Conservation (phyloP, 2,888 invertebrate genomes). For the Xanthorhoe spadicearia region DNA sequence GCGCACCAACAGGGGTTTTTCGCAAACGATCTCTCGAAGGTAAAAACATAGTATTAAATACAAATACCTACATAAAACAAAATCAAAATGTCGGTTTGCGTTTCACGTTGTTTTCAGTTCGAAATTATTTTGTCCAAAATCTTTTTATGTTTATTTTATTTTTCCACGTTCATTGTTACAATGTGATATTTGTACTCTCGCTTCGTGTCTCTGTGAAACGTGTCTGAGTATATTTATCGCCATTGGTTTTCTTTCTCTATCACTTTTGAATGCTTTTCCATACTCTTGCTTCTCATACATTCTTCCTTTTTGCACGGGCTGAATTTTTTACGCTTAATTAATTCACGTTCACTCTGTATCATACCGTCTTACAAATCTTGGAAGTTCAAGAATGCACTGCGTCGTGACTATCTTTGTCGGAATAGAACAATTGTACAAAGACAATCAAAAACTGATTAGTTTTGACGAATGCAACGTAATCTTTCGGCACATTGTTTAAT, state of each 20-base stretch:
- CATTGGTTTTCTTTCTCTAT: slow-evolving; percentile 71
- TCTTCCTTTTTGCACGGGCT: slow-evolving; percentile 83
- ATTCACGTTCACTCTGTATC: slow-evolving; percentile 79
- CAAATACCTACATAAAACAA: slow-evolving; percentile 63
- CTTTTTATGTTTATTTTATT: slow-evolving; percentile 58
- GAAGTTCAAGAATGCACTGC: slow-evolving; percentile 75
- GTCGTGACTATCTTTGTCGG: slow-evolving; percentile 66
- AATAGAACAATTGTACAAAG: slow-evolving; percentile 63
- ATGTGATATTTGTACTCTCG: slow-evolving; percentile 70
- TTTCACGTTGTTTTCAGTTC: slow-evolving; percentile 66
- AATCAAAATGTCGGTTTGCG: slow-evolving; percentile 73
- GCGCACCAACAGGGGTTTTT: slow-evolving; percentile 92
- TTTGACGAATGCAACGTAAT: slow-evolving; percentile 53
- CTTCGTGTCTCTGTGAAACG: slow-evolving; percentile 37
- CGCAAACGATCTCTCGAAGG: slow-evolving; percentile 98
- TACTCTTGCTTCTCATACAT: slow-evolving; percentile 81
- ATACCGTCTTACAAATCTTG: slow-evolving; percentile 70
- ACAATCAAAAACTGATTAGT: slow-evolving; percentile 49
- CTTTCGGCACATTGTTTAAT: slow-evolving; percentile 70
- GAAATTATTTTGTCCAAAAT: slow-evolving; percentile 62
- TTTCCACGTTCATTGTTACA: slow-evolving; percentile 66
- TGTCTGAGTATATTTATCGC: slow-evolving; percentile 67
- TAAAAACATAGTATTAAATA: slow-evolving; percentile 88
- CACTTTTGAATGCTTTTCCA: slow-evolving; percentile 82
- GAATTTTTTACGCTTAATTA: slow-evolving; percentile 77